Evolutionary conservation across 2,797 vertebrate species (phyloP).

Genomic region (Parauchenoglanis punctatus): DNA sequence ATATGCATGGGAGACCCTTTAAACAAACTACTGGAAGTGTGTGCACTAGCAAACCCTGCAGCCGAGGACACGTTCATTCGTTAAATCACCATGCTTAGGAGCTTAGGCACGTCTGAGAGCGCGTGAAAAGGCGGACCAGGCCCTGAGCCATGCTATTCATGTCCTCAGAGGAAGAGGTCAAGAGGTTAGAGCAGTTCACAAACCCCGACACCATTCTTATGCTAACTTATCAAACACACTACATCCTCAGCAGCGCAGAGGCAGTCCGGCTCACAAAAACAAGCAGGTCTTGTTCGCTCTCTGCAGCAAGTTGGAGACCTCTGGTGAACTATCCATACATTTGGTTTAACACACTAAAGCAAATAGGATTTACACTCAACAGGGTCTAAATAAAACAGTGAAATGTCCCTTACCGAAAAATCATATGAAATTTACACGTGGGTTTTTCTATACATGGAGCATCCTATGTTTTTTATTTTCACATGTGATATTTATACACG

Average conservation of each 20-base stretch:
- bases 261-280: conserved; percentile 16
- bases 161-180: conserved; percentile 82
- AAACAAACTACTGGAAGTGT: conserved; percentile 51
- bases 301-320: not conserved
- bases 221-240: conserved; percentile 81
- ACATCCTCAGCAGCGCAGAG: conserved; percentile 30
- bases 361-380: conserved; percentile 5
- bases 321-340: conserved; percentile 2
- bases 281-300: conserved; percentile 6
- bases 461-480: not conserved
- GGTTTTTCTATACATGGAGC: not conserved
- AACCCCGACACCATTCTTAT: conserved; percentile 91
- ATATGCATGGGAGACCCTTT: conserved; percentile 58
- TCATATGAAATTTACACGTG: not conserved
- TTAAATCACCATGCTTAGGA: conserved; percentile 97
- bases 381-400: not conserved
- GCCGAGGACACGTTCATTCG: conserved; percentile 92
- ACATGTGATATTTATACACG: not conserved
- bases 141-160: conserved; percentile 86
- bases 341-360: not conserved
- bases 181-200: conserved; percentile 87
- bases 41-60: conserved; percentile 39
- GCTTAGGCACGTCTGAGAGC: conserved; percentile 84
- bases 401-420: not conserved
- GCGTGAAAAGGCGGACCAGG: conserved; percentile 80